These are phyloP conservation scores for Tenthredo amoena DNA, from an alignment of 2,888 invertebrate genomes.

Conservation along the genomic window DNA sequence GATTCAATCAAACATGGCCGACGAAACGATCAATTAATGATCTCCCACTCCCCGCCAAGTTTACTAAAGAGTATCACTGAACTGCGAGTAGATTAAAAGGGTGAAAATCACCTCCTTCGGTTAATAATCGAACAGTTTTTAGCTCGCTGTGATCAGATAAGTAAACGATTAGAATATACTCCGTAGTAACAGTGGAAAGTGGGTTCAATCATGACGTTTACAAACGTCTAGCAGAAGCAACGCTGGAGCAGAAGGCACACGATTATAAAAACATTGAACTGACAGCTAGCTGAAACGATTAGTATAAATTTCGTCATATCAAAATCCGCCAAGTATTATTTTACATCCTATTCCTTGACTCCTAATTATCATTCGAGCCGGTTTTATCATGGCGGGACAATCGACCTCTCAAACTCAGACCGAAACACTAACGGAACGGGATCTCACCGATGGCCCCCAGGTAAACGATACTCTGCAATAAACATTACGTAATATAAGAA, in stretches of 20 bases:
- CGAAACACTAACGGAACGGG: slow-evolving; percentile 70
- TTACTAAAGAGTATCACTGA: background rate
- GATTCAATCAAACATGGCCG: slow-evolving; percentile 13
- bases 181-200: background rate
- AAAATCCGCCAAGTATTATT: background rate
- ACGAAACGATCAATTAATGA: slow-evolving; percentile 25
- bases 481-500: slow-evolving; percentile 26
- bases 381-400: slow-evolving; percentile 67
- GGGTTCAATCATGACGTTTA: slow-evolving; percentile 5
- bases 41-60: background rate
- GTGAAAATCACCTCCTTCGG: background rate
- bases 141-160: background rate
- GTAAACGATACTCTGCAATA: slow-evolving; percentile 60
- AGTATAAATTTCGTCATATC: background rate
- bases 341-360: background rate
- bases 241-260: background rate
- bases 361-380: background rate
- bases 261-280: background rate
- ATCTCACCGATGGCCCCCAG: slow-evolving; percentile 71
- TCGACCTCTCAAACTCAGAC: slow-evolving; percentile 73
- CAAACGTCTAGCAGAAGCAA: slow-evolving; percentile 33
- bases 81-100: background rate
- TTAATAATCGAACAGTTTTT: background rate
- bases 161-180: too few relatives aligned
- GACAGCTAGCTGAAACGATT: background rate